phyloP scores from a whole-genome alignment of 2,113 vertebrate genomes.

The Notothenia rossii region DNA sequence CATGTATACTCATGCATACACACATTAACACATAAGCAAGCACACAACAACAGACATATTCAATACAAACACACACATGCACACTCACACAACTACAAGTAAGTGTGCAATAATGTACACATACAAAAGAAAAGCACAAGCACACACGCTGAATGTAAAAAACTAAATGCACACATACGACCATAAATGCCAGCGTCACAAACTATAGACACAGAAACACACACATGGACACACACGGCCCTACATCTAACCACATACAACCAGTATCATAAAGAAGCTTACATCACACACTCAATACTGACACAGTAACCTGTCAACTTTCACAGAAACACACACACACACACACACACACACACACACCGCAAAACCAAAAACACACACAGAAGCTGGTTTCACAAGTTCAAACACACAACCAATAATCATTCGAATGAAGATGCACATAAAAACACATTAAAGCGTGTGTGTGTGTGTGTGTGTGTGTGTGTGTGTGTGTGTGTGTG shows the following conservation, averaged over 20 bases:
- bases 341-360: slow-evolving; percentile 23
- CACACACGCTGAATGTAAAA: background rate
- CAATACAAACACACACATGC: background rate
- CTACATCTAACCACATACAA: slow-evolving; percentile 18
- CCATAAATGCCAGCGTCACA: background rate
- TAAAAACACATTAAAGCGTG: too few species aligned
- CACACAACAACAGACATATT: background rate
- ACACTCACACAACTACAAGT: background rate
- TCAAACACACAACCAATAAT: background rate
- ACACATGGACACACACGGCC: background rate
- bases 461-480: too few species aligned
- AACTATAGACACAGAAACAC: background rate
- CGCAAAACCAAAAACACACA: slow-evolving; percentile 1
- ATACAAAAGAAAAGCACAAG: background rate
- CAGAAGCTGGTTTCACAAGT: background rate
- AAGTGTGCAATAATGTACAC: background rate
- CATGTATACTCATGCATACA: background rate
- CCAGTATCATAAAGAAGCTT: background rate
- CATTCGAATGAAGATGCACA: background rate
- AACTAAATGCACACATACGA: background rate
- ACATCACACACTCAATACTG: slow-evolving; percentile 26
- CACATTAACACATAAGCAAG: background rate
- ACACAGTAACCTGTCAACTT: slow-evolving; percentile 22
- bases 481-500: too few species aligned
- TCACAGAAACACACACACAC: slow-evolving; percentile 15